These are phyloP conservation scores for Calypte anna DNA, from an alignment of 2,113 vertebrate genomes.

Conservation along the genomic window DNA sequence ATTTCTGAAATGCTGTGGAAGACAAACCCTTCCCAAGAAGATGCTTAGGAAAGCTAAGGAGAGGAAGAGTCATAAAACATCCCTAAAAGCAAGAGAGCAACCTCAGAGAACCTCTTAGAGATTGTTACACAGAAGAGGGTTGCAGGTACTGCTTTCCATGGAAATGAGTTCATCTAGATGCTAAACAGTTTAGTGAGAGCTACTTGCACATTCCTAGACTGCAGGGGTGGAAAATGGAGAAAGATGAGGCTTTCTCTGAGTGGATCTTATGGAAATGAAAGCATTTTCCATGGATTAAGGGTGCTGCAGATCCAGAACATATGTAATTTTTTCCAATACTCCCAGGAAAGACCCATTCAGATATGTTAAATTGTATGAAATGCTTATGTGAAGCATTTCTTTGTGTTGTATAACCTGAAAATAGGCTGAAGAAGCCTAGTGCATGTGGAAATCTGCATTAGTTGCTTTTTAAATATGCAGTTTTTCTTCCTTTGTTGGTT, in stretches of 20 bases:
- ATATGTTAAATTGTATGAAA: constrained; percentile 2
- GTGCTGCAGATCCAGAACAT: constrained; percentile 33
- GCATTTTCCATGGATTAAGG: constrained; percentile 42
- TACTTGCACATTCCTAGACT: not conserved
- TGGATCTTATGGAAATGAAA: constrained; percentile 17
- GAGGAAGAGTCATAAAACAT: not conserved
- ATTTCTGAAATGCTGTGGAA: not conserved
- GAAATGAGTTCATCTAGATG: constrained; percentile 55
- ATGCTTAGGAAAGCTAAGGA: not conserved
- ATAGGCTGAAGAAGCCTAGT: not conserved
- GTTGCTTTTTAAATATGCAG: not conserved
- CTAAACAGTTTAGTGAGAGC: constrained; percentile 30
- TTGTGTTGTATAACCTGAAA: not conserved
- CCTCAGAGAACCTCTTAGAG: not conserved
- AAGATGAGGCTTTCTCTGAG: constrained; percentile 26
- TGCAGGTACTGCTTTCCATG: not conserved
- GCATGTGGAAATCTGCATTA: not conserved
- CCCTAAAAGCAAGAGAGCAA: not conserved
- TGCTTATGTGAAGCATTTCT: not conserved
- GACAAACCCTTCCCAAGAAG: not conserved
- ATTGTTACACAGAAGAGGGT: not conserved
- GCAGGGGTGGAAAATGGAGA: constrained; percentile 14
- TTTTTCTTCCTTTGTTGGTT: not conserved
- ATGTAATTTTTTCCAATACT: constrained; percentile 5
- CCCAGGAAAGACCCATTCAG: not conserved